A percentile compares a stretch with the other conserved stretches of the same genome.
phyloP scores from a whole-genome alignment of 2,113 vertebrate genomes.

The Amphiprion percula region DNA sequence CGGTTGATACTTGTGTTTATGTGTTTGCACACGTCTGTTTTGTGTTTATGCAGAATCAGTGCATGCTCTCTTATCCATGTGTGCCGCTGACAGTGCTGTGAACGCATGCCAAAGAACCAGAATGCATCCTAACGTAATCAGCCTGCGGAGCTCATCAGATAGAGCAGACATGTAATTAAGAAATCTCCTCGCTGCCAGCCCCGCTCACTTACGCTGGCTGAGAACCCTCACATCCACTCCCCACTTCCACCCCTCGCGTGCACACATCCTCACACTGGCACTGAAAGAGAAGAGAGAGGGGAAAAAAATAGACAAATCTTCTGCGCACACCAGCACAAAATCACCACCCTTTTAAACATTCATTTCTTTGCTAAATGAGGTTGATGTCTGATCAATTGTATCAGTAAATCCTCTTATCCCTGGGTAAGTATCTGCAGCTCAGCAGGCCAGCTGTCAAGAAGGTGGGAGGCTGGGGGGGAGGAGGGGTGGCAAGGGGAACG shows the following conservation, averaged over 20 bases:
- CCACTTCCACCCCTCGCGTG: not conserved
- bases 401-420: constrained; percentile 83
- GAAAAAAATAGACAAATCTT: constrained; percentile 1
- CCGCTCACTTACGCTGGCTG: constrained; percentile 17
- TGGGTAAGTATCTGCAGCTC: constrained; percentile 81
- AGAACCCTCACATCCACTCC: constrained; percentile 20
- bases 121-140: constrained; percentile 64
- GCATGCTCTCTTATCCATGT: constrained; percentile 1
- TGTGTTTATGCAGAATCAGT: not conserved
- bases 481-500: constrained; percentile 34
- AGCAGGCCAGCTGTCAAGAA: constrained; percentile 84
- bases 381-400: constrained; percentile 86
- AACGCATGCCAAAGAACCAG: constrained; percentile 55
- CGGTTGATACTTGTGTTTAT: constrained; percentile 19
- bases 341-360: constrained; percentile 57
- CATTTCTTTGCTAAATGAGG: constrained; percentile 81
- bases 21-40: not conserved
- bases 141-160: constrained; percentile 69
- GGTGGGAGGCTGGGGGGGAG: constrained; percentile 68
- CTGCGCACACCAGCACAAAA: constrained; percentile 17
- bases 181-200: constrained; percentile 51
- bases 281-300: not conserved
- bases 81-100: constrained; percentile 26
- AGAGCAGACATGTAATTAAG: constrained; percentile 71
- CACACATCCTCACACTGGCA: constrained; percentile 1